A percentile compares a stretch with the other conserved stretches of the same genome.
Evolutionary conservation across 2,888 invertebrate genomes (phyloP).

Genomic region (Caenorhabditis macrosperma): DNA sequence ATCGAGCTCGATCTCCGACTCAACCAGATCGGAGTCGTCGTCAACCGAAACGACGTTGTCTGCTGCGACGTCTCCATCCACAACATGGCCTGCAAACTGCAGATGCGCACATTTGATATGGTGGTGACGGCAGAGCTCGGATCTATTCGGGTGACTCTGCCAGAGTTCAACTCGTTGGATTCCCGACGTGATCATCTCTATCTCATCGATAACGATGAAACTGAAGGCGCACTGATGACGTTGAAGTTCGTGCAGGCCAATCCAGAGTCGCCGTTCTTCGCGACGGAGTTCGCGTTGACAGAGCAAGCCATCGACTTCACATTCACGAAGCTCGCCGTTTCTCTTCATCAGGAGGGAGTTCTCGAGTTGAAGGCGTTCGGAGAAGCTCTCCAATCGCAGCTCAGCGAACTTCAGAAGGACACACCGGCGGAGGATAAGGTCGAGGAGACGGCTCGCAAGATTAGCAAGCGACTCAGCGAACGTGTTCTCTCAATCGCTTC

Average conservation of each 20-base stretch:
- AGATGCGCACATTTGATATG: conserved; percentile 88
- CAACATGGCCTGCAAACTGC: conserved; percentile 86
- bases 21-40: conserved; percentile 73
- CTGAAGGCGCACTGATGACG: conserved; percentile 72
- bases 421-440: conserved; percentile 45
- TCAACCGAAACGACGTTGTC: conserved; percentile 55
- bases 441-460: conserved; percentile 54
- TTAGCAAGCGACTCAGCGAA: conserved; percentile 61
- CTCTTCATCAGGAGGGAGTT: conserved; percentile 86
- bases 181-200: conserved; percentile 64
- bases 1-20: conserved; percentile 78
- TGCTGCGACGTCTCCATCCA: conserved; percentile 82
- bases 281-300: conserved; percentile 81
- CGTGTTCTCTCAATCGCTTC: conserved; percentile 59
- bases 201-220: conserved; percentile 74
- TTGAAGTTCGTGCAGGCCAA: conserved; percentile 77
- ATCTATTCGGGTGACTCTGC: conserved; percentile 72
- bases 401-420: conserved; percentile 70
- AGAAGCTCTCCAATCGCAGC: conserved; percentile 81
- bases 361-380: conserved; percentile 75
- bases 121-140: conserved; percentile 83
- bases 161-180: conserved; percentile 68
- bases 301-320: conserved; percentile 87
- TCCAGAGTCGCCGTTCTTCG: conserved; percentile 81
- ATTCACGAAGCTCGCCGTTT: conserved; percentile 87